Conservation (phyloP, 2,888 invertebrate species). For the Diarsia mendica region DNA sequence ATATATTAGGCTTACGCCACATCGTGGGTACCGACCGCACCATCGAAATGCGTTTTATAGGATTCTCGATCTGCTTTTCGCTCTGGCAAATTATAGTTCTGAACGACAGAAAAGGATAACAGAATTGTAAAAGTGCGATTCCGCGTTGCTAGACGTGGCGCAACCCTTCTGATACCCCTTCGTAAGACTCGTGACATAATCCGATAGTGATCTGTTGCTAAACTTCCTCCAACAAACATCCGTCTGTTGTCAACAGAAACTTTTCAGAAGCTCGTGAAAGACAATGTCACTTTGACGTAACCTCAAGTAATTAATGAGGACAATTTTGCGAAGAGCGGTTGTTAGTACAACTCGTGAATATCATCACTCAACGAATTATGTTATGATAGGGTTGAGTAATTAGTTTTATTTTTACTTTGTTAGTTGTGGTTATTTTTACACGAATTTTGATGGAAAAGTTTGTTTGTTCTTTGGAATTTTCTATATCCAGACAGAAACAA, state of each 20-base stretch:
- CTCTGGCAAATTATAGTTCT: background rate
- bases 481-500: background rate
- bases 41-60: background rate
- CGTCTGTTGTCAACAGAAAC: conserved; percentile 1
- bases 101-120: background rate
- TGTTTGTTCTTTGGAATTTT: background rate
- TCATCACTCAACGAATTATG: conserved; percentile 15
- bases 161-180: background rate
- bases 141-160: background rate
- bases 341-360: background rate
- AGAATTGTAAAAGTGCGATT: background rate
- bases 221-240: background rate
- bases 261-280: conserved; percentile 1
- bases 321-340: background rate
- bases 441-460: background rate
- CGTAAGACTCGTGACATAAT: background rate
- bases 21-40: background rate
- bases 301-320: conserved; percentile 40
- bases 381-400: background rate
- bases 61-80: too few species aligned
- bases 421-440: background rate
- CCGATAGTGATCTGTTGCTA: background rate
- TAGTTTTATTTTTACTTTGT: background rate
- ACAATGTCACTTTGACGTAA: conserved; percentile 28
- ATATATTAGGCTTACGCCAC: background rate